Base-by-base conservation (phyloP, 2,797 vertebrate species). In the Enteromius argenteus region DNA sequence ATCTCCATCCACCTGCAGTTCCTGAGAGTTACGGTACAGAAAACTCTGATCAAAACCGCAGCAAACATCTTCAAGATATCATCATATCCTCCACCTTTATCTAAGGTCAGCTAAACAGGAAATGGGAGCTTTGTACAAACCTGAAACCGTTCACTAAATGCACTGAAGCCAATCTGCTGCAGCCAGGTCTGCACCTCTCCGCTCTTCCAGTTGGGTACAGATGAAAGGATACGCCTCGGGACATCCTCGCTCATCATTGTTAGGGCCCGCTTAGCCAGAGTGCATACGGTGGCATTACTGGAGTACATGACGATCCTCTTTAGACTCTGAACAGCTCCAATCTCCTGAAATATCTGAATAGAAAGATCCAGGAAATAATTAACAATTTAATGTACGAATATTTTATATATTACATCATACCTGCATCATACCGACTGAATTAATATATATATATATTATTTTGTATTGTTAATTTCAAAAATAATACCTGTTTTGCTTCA, bases 251-350 rank as follows among this genome's bases (percentile, higher is more conserved):
- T 96, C 94, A 99, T 97, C 93, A 95, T 93, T 3, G 87, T 92
- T 85, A 99, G 94, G 0, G 97, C 96, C 62, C 95, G 95, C 92
- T 98, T 99, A 77, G 97, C 98, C 42, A 99, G 95, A 27, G 93
- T 75, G 8, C 95, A 96, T 13, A 94, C 95, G 10, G 98, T 99
- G 49, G 94, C 96, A 1, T 97, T 98, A 76, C 93, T 96, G 81
- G 96, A 97, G 92, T 99, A 99, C 94, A 98, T 99, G 87, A 97
- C 98, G 0, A 99, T 95, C 90, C 96, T 95, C 90, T 97, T 98
- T 23, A 99, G 94, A 92, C 98, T 99, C 93, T 99, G 97, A 0
- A 97, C 96, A 0, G 97, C 98, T n/a, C 98, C 98, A 0, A 96
- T 99, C 91, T 99, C 97, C 32, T 97, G 95, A 91, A 99, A 99